Evolutionary conservation across 2,113 vertebrate species (phyloP).

Genomic region (Aegithalos caudatus): DNA sequence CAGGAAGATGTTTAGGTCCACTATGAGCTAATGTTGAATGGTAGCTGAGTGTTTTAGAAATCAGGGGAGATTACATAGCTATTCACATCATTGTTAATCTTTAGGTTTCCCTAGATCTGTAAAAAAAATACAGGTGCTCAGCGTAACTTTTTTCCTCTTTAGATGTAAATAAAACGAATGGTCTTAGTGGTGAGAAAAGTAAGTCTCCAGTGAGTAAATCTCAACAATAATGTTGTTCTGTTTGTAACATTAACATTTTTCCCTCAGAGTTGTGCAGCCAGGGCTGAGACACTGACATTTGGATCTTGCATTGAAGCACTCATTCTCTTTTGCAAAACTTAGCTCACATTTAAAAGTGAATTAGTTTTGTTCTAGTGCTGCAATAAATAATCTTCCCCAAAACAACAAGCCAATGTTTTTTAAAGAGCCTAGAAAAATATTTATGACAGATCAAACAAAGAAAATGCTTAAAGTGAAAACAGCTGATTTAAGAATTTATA

Average conservation of each 20-base stretch:
- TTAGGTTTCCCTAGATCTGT: not conserved
- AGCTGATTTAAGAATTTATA: not conserved
- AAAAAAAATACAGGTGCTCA: not conserved
- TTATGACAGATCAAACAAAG: not conserved
- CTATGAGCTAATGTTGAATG: not conserved
- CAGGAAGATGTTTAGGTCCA: not conserved
- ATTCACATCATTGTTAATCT: not conserved
- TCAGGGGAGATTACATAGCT: not conserved
- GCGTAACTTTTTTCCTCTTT: not conserved
- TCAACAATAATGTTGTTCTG: not conserved
- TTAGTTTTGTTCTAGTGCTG: not conserved
- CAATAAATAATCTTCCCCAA: not conserved
- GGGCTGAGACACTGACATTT: not conserved
- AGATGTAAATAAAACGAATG: not conserved
- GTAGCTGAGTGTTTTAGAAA: not conserved
- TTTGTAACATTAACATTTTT: not conserved
- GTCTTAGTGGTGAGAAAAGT: not conserved
- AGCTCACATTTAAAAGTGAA: not conserved
- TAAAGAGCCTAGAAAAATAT: not conserved
- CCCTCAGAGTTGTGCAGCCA: not conserved
- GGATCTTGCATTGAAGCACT: not conserved
- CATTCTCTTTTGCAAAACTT: not conserved
- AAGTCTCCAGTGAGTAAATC: not conserved
- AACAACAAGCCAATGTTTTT: not conserved
- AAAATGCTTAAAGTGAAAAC: not conserved